These are phyloP conservation scores for Arrhopalites spinosus DNA, from an alignment of 2,888 invertebrate genomes.

Conservation along the genomic window DNA sequence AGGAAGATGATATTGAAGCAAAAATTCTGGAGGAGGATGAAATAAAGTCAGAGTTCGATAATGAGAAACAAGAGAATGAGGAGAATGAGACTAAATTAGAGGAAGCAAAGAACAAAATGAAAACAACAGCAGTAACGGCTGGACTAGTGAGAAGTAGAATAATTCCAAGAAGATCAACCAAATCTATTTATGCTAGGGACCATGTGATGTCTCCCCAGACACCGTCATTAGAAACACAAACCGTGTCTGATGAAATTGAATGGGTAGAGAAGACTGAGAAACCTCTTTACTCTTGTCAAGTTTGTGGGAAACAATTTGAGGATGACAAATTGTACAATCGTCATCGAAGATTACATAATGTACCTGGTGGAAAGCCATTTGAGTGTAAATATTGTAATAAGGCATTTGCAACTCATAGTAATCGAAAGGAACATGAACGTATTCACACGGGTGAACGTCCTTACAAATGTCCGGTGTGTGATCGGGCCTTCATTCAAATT, in stretches of 20 bases:
- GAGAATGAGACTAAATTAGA: neutral
- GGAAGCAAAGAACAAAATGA: neutral
- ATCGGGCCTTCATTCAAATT: constrained; percentile 52
- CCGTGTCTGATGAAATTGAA: constrained; percentile 16
- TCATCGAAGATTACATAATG: constrained; percentile 26
- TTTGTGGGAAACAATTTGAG: constrained; percentile 17
- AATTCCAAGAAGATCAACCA: neutral
- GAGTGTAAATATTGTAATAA: constrained; percentile 53
- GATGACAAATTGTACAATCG: constrained; percentile 16
- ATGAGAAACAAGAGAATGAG: constrained; percentile 4
- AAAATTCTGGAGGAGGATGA: neutral
- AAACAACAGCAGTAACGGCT: neutral
- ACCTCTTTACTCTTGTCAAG: constrained; percentile 14
- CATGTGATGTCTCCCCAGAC: neutral
- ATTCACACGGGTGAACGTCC: constrained; percentile 54
- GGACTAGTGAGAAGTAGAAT: neutral
- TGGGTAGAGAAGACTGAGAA: neutral
- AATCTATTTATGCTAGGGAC: neutral
- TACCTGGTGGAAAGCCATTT: constrained; percentile 39
- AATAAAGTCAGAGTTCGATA: neutral
- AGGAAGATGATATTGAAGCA: neutral
- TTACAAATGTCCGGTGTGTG: constrained; percentile 52
- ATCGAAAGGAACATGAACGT: constrained; percentile 54
- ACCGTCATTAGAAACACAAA: neutral
- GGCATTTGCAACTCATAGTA: constrained; percentile 54